phyloP scores from a whole-genome alignment of 2,113 vertebrate species.

The Addax nasomaculatus region DNA sequence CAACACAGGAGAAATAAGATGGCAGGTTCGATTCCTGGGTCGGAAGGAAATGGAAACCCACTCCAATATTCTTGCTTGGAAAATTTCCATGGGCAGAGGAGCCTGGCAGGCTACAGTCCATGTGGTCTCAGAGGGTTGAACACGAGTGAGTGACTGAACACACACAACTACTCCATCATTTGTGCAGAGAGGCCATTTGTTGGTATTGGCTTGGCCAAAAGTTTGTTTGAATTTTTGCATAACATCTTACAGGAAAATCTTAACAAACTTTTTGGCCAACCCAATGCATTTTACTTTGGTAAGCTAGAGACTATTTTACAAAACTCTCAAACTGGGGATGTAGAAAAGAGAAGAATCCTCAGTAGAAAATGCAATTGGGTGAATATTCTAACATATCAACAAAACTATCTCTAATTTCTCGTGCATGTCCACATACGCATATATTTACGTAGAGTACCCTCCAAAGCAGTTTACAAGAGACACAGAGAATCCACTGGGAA shows the following conservation, averaged over 20 bases:
- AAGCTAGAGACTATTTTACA: not conserved
- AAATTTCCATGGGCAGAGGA: not conserved
- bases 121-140: not conserved
- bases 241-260: not conserved
- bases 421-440: rapidly evolving
- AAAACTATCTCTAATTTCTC: not conserved
- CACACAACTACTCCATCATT: not conserved
- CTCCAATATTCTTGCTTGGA: not conserved
- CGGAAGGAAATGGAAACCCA: not conserved
- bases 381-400: not conserved
- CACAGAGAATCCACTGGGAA: not conserved
- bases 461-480: not conserved
- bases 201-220: not conserved
- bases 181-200: not conserved
- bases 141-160: not conserved
- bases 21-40: not conserved
- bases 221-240: not conserved
- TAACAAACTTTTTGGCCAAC: not conserved
- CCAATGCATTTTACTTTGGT: not conserved
- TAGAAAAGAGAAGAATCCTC: not conserved
- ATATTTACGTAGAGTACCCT: not conserved
- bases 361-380: not conserved
- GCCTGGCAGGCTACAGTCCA: not conserved
- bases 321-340: not conserved
- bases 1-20: not conserved